Base-by-base conservation (phyloP, 1,140 invertebrate genomes). In the Ceratoteleas bidentatus region DNA sequence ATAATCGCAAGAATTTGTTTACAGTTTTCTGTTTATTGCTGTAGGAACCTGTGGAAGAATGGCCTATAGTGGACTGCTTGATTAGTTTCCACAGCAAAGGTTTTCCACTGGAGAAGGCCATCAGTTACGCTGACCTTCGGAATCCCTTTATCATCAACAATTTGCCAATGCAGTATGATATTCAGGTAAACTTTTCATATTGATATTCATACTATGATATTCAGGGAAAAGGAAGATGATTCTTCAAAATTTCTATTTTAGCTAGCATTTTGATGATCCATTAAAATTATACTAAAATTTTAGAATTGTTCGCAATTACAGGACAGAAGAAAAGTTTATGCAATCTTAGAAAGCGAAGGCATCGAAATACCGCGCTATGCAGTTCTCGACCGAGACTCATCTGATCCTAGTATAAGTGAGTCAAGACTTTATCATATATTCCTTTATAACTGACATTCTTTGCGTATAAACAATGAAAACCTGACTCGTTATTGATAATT, bases 1-100 rank as follows among this genome's bases (percentile, higher is more conserved):
- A 24, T 24, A 24, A 24, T 6, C 13, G 13, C 14, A 47, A 6
- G 1, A 47, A 24, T 2, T 2, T 24, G 4, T 24, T 24, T 24
- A 24, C 24, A 24, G 36, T 40, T 45, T 43, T 49, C 34, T 54
- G 33, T 66, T 60, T 73, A 53, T 83, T 86, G 57, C 81, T 91
- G 93, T 14, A 98, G 94, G 95, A 97, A 92, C 96, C 98, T 1
- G 97, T 99, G 8, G 98, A 99, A 90, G 95, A 99, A 87, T 99
- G 99, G 99, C 99, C 98, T 1, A 92, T 97, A 14, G 98, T 98
- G 88, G 98, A 99, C 92, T 99, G 98, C 88, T 93, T 99, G 11
- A 98, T 99, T 72, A 99, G 98, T 72, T 99, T 99, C 90, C 98
- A 99, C 90, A 99, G 98, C 0, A 98, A 98, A 92, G 98, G 98